phyloP scores from a whole-genome alignment of 1,140 invertebrate genomes.

The Centruroides vittatus region DNA sequence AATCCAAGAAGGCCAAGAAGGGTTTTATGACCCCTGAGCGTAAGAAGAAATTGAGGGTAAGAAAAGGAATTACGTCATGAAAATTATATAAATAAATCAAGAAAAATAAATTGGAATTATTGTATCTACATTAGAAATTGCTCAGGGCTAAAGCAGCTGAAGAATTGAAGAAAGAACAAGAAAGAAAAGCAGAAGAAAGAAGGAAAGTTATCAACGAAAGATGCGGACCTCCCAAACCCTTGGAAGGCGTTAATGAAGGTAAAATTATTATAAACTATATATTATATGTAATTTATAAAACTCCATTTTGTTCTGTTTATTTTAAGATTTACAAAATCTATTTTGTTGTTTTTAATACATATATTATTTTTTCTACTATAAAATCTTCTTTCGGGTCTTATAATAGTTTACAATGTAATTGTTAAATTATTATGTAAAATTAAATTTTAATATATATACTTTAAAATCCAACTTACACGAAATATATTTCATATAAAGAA shows the following conservation, averaged over 20 bases:
- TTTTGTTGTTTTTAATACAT: too few species aligned
- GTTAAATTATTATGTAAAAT: too few species aligned
- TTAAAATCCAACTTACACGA: too few species aligned
- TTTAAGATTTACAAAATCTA: too few species aligned
- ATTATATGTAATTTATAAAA: not conserved
- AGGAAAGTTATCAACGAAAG: slow-evolving; percentile 93
- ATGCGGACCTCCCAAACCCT: slow-evolving; percentile 74
- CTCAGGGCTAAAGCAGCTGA: slow-evolving; percentile 99
- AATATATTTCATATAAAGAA: too few species aligned
- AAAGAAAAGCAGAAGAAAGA: slow-evolving; percentile 93
- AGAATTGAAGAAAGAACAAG: slow-evolving; percentile 98
- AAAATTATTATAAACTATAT: slow-evolving; percentile 11
- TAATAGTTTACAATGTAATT: too few species aligned
- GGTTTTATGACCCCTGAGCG: slow-evolving; percentile 97
- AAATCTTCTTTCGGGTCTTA: too few species aligned
- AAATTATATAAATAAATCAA: slow-evolving; percentile 24
- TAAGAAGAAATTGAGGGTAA: slow-evolving; percentile 94
- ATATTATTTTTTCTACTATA: too few species aligned
- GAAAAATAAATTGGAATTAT: not conserved
- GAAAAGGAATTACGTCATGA: too few species aligned
- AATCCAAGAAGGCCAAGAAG: slow-evolving; percentile 62
- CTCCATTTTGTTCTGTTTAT: not conserved
- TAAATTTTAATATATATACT: too few species aligned
- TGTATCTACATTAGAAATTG: slow-evolving; percentile 45
- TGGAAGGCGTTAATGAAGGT: slow-evolving; percentile 82